Evolutionary conservation across 1,140 invertebrate species (phyloP), one percentile per base, ranked within the genome.

Genomic region (Heliconius nattereri): DNA sequence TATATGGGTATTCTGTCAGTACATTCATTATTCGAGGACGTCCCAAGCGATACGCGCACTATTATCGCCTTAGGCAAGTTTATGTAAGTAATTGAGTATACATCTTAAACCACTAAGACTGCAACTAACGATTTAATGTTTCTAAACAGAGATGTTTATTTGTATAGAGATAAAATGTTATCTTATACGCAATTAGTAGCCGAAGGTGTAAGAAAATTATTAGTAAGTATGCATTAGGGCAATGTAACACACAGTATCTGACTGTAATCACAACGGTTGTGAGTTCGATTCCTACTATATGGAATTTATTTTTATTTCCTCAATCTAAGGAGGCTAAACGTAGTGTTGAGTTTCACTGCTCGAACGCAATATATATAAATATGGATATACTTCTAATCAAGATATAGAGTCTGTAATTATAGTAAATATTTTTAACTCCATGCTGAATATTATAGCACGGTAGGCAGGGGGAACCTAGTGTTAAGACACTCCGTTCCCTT

Each of bases 21-120:
- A 54, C 35, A 75, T 75, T 57, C 23, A 75, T 75, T 75, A 75
- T 75, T 75, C n/a, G 26, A 66, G 26, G 29, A 66, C 23, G 60
- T 66, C 60, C 60, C 26, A 66, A n/a, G 60, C 60, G 60, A 66
- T 66, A 66, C 60, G 26, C 60, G 60, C n/a, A 29, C 60, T 26
- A 66, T 66, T 66, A 66, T 66, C 60, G 60, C 60, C 13, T 16
- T 0, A 29, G 60, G 60, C 60, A 66, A 16, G 60, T 66, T 66
- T 66, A 66, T 66, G 60, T 66, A 66, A 66, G 60, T 66, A 66
- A 66, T 66, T 66, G 60, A 29, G 60, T 29, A 66, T 66, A 66
- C 29, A 66, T 66, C 26, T 66, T 66, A 29, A 66, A 29, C 60
- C 60, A 66, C 60, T 26, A 66, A 66, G 60, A 66, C 60, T 66